Percentiles rank a stretch among this genome's conserved stretches.
Evolutionary conservation across 2,113 vertebrate genomes (phyloP).

Genomic region (Corydoras maculifer): DNA sequence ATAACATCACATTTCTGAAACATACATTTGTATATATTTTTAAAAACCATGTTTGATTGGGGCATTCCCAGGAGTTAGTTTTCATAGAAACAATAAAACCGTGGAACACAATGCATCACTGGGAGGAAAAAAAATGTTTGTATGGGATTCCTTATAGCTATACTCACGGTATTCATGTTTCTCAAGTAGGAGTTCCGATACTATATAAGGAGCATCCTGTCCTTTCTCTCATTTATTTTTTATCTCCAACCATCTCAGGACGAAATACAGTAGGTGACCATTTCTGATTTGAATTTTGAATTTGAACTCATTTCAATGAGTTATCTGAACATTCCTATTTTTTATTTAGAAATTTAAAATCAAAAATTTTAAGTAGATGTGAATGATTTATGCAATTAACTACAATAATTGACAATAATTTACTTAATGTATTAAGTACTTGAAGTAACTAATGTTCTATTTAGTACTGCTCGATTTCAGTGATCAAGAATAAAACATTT

Average conservation of each 20-base stretch:
- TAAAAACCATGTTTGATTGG: too few relatives aligned
- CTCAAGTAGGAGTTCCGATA: background rate
- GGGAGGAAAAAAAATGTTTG: conserved; percentile 5
- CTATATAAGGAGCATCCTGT: conserved; percentile 24
- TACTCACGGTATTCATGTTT: conserved; percentile 7
- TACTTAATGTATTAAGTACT: too few relatives aligned
- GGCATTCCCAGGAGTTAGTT: background rate
- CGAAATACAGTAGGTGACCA: conserved; percentile 17
- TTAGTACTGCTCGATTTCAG: background rate
- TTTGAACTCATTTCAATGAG: too few relatives aligned
- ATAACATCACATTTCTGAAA: too few relatives aligned
- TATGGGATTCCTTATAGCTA: background rate
- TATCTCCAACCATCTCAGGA: background rate
- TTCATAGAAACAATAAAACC: background rate
- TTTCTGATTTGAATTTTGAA: conserved; percentile 2
- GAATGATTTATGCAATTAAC: too few relatives aligned
- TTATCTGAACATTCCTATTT: too few relatives aligned
- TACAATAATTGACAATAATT: too few relatives aligned
- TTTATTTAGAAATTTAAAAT: background rate
- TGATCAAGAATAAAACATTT: too few relatives aligned
- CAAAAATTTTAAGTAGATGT: too few relatives aligned
- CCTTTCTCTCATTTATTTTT: conserved; percentile 6
- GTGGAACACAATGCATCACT: background rate
- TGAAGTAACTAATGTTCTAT: background rate
- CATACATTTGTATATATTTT: too few relatives aligned